Evolutionary conservation across 2,113 vertebrate species (phyloP), one percentile per base, ranked within the genome.

Genomic region (Herpailurus yagouaroundi): DNA sequence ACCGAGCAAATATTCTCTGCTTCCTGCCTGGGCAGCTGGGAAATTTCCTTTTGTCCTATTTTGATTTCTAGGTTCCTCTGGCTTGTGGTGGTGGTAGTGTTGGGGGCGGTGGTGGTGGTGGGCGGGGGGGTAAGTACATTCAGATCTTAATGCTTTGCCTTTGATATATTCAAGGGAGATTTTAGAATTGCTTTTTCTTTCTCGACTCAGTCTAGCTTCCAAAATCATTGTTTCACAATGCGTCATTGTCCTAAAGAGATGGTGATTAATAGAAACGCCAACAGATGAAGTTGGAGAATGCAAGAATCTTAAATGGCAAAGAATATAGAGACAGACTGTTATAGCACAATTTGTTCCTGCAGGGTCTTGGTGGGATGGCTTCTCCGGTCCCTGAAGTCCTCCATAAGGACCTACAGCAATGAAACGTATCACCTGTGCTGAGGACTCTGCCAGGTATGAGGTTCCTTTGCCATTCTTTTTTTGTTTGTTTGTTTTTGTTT

Each of bases 231-330:
- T 94, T 92, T 94, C 50, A 16, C 66, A 27, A 33, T 73, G 5
- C 3, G 11, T 85, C 84, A 73, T 45, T 89, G n/a, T 96, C 86
- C 50, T 71, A 23, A 84, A 81, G 66, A 21, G 82, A 83, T 64
- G 55, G 48, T 93, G 85, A 91, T 81, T 81, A 63, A 95, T 74
- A 55, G 86, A 89, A 86, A 68, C 1, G 41, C 45, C 73, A 73
- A 31, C 36, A 55, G 66, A 68, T 83, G 68, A 89, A 91, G 66
- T 48, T 93, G 94, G 85, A 94, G 27, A 80, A 86, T 92, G 69
- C n/a, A 71, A 63, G 92, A 95, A 55, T 95, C 64, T 95, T 85
- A 74, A 64, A 82, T 45, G 80, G 79, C 73, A 93, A 87, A 60
- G 79, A 71, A 86, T 41, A 68, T 16, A 87, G 76, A 94, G 83